These are phyloP conservation scores for Chlorocebus sabaeus DNA, from an alignment of 2,113 vertebrate species.

Conservation along the genomic window DNA sequence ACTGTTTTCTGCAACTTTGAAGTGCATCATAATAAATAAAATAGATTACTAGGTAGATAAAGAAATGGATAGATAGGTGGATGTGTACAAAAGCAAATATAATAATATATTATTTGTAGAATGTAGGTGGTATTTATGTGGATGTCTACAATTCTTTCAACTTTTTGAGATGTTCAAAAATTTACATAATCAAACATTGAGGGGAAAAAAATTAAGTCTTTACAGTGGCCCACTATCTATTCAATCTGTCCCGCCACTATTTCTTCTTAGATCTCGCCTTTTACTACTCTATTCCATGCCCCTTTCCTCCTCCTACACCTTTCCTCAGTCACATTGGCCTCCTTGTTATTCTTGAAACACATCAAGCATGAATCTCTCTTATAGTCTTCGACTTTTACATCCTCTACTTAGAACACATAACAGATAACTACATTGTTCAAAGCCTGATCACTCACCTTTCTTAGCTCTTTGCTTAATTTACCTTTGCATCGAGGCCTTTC, in stretches of 20 bases:
- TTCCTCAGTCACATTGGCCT: neutral
- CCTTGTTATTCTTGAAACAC: neutral
- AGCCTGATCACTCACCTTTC: neutral
- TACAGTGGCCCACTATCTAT: neutral
- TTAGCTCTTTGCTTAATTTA: neutral
- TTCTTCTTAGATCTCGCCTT: neutral
- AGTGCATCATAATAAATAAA: neutral
- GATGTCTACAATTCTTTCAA: neutral
- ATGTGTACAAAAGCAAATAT: neutral
- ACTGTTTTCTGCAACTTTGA: neutral
- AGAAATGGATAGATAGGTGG: neutral
- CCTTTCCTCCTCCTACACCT: neutral
- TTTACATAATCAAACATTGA: neutral
- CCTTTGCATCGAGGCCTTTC: neutral
- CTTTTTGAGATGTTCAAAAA: neutral
- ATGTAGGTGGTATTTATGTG: neutral
- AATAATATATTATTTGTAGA: neutral
- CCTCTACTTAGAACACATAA: neutral
- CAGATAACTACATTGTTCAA: neutral
- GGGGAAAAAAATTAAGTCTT: neutral
- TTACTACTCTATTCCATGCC: neutral
- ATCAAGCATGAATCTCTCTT: neutral
- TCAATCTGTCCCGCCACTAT: neutral
- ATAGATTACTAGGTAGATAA: neutral
- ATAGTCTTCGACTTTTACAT: neutral